These are phyloP conservation scores for Apostichopus parvimensis DNA, from an alignment of 35 echinoderm and acorn worm genomes.

Conservation along the genomic window DNA sequence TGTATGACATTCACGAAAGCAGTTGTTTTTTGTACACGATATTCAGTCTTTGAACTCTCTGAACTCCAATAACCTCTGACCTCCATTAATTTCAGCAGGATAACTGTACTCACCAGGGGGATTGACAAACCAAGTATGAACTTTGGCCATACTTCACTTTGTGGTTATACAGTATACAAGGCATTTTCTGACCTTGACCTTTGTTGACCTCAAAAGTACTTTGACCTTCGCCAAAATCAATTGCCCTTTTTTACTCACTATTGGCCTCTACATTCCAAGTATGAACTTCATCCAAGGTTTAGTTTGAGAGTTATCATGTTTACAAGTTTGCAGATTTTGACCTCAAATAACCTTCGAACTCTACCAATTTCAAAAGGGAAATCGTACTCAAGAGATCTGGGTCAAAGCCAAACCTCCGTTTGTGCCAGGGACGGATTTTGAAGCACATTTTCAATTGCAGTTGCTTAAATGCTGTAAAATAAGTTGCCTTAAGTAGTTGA, in stretches of 20 bases:
- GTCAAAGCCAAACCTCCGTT: too few relatives aligned
- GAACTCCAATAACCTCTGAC: background rate
- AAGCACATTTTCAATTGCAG: too few relatives aligned
- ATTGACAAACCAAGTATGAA: background rate
- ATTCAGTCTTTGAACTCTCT: background rate
- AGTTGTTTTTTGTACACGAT: background rate
- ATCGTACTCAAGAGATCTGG: background rate
- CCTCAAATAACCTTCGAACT: too few relatives aligned
- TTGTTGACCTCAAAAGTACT: background rate
- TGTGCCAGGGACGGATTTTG: too few relatives aligned
- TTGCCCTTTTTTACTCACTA: background rate
- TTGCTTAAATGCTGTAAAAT: too few relatives aligned
- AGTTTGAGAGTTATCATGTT: background rate
- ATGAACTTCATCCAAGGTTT: background rate
- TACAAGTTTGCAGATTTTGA: too few relatives aligned
- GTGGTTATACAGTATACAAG: background rate
- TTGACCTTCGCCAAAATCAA: background rate
- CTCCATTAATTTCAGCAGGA: background rate
- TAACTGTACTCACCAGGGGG: background rate
- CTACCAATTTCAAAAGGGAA: background rate
- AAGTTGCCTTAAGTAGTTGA: too few relatives aligned
- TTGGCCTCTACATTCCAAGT: background rate
- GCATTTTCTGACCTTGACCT: background rate
- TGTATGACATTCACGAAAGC: too few relatives aligned
- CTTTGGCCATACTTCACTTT: background rate